A percentile compares a stretch with the other conserved stretches of the same genome.
phyloP scores from a whole-genome alignment of 2,888 invertebrate genomes.

The Diarsia dahlii region DNA sequence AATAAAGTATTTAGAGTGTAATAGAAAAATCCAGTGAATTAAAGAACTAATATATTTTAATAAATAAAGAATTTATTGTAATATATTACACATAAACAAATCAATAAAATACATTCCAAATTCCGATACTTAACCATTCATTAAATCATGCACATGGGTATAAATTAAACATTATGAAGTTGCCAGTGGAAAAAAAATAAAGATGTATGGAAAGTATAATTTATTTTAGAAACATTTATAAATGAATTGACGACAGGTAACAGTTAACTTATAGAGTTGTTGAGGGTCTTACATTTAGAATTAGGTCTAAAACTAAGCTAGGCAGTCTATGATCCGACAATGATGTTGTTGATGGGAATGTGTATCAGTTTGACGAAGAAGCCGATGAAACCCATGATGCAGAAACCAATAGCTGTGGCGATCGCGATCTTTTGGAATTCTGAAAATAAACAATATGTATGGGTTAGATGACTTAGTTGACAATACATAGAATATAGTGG shows the following conservation, averaged over 20 bases:
- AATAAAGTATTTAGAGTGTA: not conserved
- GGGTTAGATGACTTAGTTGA: slow-evolving; percentile 2
- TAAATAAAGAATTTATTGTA: slow-evolving; percentile 48
- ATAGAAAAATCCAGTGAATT: slow-evolving; percentile 49
- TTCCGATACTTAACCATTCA: slow-evolving; percentile 38
- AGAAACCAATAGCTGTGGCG: slow-evolving; percentile 99
- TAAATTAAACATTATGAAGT: slow-evolving; percentile 22
- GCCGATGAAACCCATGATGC: slow-evolving; percentile 99
- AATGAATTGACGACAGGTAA: slow-evolving; percentile 78
- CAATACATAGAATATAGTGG: no score
- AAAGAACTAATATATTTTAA: slow-evolving; percentile 52
- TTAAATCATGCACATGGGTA: slow-evolving; percentile 46
- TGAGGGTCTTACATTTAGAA: slow-evolving; percentile 81
- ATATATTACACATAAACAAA: slow-evolving; percentile 51
- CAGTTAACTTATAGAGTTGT: slow-evolving; percentile 81
- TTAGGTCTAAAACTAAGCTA: slow-evolving; percentile 76
- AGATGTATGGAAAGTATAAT: slow-evolving; percentile 74
- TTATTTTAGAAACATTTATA: slow-evolving; percentile 81
- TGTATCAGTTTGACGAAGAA: slow-evolving; percentile 99
- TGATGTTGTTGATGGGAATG: slow-evolving; percentile 99
- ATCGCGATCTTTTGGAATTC: slow-evolving; percentile 99
- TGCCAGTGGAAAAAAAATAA: slow-evolving; percentile 44
- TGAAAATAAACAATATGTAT: slow-evolving; percentile 82
- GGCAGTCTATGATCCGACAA: slow-evolving; percentile 94
- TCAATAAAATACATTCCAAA: slow-evolving; percentile 36